Conservation (phyloP, 2,888 invertebrate species). For the Trilocha varians region DNA sequence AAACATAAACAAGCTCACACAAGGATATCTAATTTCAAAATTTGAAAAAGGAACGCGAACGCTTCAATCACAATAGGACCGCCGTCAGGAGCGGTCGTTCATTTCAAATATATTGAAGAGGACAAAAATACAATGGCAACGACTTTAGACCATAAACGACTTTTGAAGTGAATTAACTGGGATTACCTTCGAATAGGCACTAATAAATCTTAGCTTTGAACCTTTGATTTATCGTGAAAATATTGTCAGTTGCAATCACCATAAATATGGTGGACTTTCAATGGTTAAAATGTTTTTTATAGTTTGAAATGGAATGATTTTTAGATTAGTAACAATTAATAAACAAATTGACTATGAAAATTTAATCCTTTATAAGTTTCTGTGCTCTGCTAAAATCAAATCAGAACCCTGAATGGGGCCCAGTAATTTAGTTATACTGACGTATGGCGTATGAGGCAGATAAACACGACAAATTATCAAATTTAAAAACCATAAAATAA, state of each 20-base stretch:
- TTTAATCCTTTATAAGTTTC: too few relatives aligned
- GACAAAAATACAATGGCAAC: constrained; percentile 62
- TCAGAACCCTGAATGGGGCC: too few relatives aligned
- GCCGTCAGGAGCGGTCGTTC: constrained; percentile 48
- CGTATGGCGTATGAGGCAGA: too few relatives aligned
- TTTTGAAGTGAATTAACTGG: constrained; percentile 68
- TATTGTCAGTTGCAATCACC: constrained; percentile 58
- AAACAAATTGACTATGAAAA: too few relatives aligned
- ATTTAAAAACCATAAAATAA: too few relatives aligned
- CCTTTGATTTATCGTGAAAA: constrained; percentile 55
- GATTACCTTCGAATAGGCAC: constrained; percentile 61
- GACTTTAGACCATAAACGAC: constrained; percentile 55
- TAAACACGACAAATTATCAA: too few relatives aligned
- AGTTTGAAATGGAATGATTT: too few relatives aligned
- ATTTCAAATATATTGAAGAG: constrained; percentile 69
- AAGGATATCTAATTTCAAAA: constrained; percentile 11
- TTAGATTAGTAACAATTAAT: too few relatives aligned
- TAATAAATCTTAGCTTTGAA: constrained; percentile 61
- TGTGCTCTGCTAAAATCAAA: too few relatives aligned
- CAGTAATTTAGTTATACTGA: too few relatives aligned
- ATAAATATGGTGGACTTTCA: too few relatives aligned
- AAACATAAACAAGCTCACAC: neutral
- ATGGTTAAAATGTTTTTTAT: too few relatives aligned
- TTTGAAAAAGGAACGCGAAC: constrained; percentile 45
- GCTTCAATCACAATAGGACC: constrained; percentile 56